Base-by-base conservation (phyloP, 2,888 invertebrate genomes). In the Eupithecia subfuscata region DNA sequence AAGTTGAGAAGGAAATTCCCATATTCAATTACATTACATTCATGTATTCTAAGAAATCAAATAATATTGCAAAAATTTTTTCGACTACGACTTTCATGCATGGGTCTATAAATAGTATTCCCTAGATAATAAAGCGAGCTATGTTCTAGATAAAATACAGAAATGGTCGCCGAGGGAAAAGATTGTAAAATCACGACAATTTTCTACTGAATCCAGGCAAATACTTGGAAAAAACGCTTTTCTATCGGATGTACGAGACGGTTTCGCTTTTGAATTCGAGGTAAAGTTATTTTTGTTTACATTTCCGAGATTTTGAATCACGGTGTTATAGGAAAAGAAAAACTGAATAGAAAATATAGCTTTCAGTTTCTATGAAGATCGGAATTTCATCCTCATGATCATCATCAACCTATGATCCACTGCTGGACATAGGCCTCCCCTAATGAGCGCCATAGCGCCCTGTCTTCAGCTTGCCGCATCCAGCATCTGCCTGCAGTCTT, bases 201-300 rank as follows among this genome's bases (percentile, higher is more conserved):
- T 67, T 67, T n/a, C 65, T 67, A 37, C 65, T 18, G 65, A 67
- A 67, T 67, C 18, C 18, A 67, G n/a, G 65, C n/a, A 67, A 67
- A 67, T 67, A 67, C 37, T 40, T 40, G 65, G 60, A 60, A 60
- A 56, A 56, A 56, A 56, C 56, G n/a, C 12, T 25, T 60, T 60
- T 60, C 60, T 25, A 25, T 60, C 25, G n/a, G 25, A 25, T 25
- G 12, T 60, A 25, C 60, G 60, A 60, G 60, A 22, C 25, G 6
- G 14, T 4, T 56, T 22, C 1, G 60, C 12, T 60, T 12, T 60
- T 25, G 60, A 60, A 25, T 60, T 25, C 25, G 25, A 25, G 14
- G 12, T 3, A 56, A 1, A 60, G 1, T 14, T 60, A 14, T 60
- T 60, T 60, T 60, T 60, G 25, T 60, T 60, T 60, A 60, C 60